Evolutionary conservation across 2,888 invertebrate species (phyloP).

Genomic region (Syritta pipiens): DNA sequence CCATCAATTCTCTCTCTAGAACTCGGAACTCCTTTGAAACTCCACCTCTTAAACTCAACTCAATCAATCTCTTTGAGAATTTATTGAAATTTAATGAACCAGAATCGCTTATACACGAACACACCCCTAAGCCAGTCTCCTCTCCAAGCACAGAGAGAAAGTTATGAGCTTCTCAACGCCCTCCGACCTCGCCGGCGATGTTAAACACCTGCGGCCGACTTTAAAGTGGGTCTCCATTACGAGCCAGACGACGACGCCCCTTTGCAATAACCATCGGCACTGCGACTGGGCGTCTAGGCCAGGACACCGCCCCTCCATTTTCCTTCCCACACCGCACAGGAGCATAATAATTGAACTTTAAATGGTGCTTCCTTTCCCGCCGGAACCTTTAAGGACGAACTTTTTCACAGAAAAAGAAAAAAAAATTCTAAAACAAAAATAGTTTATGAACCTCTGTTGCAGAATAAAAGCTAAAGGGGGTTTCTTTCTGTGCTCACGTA

Average conservation of each 20-base stretch:
- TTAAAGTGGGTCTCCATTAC: not conserved
- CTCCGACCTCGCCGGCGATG: no score
- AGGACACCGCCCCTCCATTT: not conserved
- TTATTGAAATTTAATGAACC: constrained; percentile 63
- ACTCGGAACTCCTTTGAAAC: not conserved
- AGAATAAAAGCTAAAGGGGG: constrained; percentile 50
- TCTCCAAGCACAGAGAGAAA: not conserved
- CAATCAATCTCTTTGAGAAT: constrained; percentile 46
- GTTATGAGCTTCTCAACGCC: no score
- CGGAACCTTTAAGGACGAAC: constrained; percentile 45
- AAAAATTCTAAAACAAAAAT: constrained; percentile 24
- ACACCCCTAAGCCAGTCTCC: not conserved
- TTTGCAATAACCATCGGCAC: not conserved
- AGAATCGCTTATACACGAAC: constrained; percentile 21
- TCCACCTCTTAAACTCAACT: not conserved
- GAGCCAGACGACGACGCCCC: not conserved
- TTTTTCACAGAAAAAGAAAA: constrained; percentile 47
- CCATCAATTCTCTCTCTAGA: not conserved
- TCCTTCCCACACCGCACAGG: not conserved
- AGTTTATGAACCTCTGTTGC: constrained; percentile 21
- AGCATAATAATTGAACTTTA: constrained; percentile 55
- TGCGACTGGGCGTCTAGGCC: no score
- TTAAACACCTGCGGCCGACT: constrained; percentile 14
- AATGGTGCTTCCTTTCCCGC: constrained; percentile 42
- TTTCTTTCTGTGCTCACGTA: constrained; percentile 8